Evolutionary conservation across 92 coral and sea anemone genomes (phyloP).

Genomic region (Blastomussa wellsi): DNA sequence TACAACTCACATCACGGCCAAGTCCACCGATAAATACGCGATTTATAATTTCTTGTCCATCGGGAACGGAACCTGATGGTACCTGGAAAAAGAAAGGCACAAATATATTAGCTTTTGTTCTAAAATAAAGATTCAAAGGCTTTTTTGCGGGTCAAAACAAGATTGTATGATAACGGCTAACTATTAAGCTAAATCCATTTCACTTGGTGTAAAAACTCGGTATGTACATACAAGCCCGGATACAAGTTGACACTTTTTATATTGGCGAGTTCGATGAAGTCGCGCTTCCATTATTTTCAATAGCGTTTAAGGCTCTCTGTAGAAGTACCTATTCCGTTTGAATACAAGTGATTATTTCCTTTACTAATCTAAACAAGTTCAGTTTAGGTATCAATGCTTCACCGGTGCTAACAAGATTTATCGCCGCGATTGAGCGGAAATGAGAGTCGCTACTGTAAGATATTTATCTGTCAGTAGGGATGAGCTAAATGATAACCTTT

Average conservation of each 20-base stretch:
- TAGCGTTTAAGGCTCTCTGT: background rate
- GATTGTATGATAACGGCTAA: background rate
- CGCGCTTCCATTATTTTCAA: background rate
- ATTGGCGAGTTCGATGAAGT: background rate
- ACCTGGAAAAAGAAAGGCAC: background rate
- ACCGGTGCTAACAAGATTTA: background rate
- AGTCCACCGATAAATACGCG: constrained; percentile 90
- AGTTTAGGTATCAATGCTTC: background rate
- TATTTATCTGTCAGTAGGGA: background rate
- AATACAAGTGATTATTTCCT: constrained; percentile 19
- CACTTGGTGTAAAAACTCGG: background rate
- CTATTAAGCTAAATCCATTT: background rate
- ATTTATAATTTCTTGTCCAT: constrained; percentile 40
- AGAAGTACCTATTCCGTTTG: background rate
- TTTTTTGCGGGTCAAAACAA: background rate
- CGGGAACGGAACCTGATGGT: background rate
- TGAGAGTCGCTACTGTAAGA: too few relatives aligned
- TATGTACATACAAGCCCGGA: too few relatives aligned
- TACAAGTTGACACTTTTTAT: background rate
- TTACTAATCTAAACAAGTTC: constrained; percentile 1
- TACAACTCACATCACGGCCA: constrained; percentile 72
- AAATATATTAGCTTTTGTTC: background rate
- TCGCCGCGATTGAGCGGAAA: background rate
- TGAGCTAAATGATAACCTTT: background rate
- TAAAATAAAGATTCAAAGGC: too few relatives aligned